phyloP scores from a whole-genome alignment of 2,797 vertebrate genomes.

The Anableps anableps region DNA sequence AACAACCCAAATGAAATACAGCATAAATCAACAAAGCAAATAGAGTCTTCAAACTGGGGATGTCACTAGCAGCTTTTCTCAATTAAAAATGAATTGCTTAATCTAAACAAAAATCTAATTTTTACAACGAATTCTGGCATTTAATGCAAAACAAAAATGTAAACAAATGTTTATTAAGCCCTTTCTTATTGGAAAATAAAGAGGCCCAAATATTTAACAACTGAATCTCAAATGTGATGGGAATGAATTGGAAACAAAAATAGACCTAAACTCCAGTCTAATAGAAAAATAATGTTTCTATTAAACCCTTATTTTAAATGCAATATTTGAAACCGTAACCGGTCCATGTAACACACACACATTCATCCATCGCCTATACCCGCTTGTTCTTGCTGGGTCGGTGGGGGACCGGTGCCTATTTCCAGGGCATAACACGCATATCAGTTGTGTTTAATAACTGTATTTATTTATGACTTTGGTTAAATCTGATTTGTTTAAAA shows the following conservation, averaged over 20 bases:
- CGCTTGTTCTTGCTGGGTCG: too few species aligned
- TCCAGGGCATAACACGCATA: too few species aligned
- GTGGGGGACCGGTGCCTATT: too few species aligned
- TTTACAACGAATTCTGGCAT: neutral
- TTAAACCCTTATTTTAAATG: neutral
- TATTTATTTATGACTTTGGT: too few species aligned
- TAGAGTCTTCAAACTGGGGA: neutral
- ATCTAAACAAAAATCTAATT: neutral
- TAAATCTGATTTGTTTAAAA: too few species aligned
- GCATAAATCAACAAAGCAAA: slow-evolving; percentile 12
- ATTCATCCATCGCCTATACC: neutral
- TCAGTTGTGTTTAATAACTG: too few species aligned
- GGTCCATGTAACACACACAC: neutral
- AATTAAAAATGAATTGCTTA: neutral
- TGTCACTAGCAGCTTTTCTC: neutral
- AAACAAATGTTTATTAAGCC: neutral
- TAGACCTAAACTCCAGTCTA: too few species aligned
- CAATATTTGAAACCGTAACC: neutral
- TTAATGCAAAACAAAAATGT: neutral
- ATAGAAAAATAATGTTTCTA: neutral
- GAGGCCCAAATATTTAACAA: neutral
- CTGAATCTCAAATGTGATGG: neutral
- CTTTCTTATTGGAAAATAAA: neutral
- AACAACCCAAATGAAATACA: slow-evolving; percentile 11
- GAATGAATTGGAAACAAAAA: neutral